Evolutionary conservation across 2,888 invertebrate genomes (phyloP).

Genomic region (Ypsolopha scabrella): DNA sequence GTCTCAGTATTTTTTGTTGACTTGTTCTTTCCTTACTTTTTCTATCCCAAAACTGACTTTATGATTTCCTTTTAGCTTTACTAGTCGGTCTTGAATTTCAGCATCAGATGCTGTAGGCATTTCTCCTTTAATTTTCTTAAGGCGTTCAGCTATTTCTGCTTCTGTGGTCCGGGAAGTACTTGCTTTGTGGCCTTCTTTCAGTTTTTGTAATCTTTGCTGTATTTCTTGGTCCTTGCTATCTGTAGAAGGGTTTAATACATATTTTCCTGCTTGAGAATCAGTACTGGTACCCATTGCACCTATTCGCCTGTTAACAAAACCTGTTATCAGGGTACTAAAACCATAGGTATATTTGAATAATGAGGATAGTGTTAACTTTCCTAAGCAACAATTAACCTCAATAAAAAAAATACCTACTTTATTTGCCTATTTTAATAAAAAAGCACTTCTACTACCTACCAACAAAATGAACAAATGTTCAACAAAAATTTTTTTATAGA

Average conservation of each 20-base stretch:
- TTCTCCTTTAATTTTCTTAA: constrained; percentile 41
- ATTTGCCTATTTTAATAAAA: no score
- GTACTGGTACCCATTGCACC: constrained; percentile 11
- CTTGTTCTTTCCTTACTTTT: no score
- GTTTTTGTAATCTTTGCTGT: constrained; percentile 74
- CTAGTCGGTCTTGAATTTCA: constrained; percentile 75
- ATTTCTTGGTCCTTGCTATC: constrained; percentile 72
- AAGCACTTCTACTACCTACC: no score
- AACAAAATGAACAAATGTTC: no score
- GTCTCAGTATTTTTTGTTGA: constrained; percentile 12
- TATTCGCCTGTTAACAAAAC: constrained; percentile 19
- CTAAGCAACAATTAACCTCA: neutral
- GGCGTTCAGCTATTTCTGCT: constrained; percentile 33
- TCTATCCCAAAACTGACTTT: neutral
- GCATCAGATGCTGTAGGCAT: constrained; percentile 67
- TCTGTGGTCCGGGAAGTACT: constrained; percentile 17
- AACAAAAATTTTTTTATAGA: no score
- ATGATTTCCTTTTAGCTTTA: constrained; percentile 75
- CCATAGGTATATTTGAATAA: no score
- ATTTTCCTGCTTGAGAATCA: constrained; percentile 8
- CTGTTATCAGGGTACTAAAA: no score
- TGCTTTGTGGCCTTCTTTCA: constrained; percentile 69
- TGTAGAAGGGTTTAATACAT: constrained; percentile 17
- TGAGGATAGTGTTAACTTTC: no score
- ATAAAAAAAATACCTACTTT: no score